Conservation (phyloP, 2,888 invertebrate species). For the Ennomos quercinarius region DNA sequence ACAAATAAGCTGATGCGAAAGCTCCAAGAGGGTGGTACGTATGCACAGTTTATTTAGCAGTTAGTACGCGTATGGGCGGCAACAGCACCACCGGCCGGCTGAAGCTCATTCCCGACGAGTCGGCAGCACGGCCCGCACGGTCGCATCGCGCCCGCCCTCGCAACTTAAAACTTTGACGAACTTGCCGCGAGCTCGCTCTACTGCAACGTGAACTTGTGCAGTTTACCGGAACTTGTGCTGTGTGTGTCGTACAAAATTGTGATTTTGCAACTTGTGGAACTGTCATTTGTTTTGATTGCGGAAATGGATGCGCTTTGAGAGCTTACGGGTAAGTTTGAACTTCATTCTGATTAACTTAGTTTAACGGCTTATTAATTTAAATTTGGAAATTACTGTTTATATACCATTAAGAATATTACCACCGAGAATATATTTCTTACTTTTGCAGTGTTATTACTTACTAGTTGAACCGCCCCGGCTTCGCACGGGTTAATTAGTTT, state of each 20-base stretch:
- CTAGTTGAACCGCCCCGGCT: no score
- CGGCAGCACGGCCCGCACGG: conserved; percentile 30
- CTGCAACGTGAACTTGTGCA: conserved; percentile 26
- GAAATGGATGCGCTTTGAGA: conserved; percentile 31
- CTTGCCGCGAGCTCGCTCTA: conserved; percentile 18
- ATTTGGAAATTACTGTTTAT: no score
- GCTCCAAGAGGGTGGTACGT: conserved; percentile 23
- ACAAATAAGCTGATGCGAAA: conserved; percentile 30
- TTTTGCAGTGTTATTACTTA: no score
- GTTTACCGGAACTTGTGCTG: conserved; percentile 54
- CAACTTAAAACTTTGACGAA: conserved; percentile 37
- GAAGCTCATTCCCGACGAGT: conserved; percentile 26
- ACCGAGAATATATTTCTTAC: no score
- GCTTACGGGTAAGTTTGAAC: conserved; percentile 28
- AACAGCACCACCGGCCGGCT: conserved; percentile 1
- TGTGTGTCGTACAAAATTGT: conserved; percentile 44
- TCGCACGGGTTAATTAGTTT: no score
- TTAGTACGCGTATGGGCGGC: conserved; percentile 11
- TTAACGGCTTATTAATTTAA: no score
- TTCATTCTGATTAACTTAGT: neutral
- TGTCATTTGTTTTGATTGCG: conserved; percentile 37
- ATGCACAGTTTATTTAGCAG: conserved; percentile 14
- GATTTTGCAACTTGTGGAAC: conserved; percentile 41
- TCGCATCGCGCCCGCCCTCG: conserved; percentile 9
- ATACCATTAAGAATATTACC: no score